phyloP scores from a whole-genome alignment of 2,113 vertebrate species.

The Bucco capensis region DNA sequence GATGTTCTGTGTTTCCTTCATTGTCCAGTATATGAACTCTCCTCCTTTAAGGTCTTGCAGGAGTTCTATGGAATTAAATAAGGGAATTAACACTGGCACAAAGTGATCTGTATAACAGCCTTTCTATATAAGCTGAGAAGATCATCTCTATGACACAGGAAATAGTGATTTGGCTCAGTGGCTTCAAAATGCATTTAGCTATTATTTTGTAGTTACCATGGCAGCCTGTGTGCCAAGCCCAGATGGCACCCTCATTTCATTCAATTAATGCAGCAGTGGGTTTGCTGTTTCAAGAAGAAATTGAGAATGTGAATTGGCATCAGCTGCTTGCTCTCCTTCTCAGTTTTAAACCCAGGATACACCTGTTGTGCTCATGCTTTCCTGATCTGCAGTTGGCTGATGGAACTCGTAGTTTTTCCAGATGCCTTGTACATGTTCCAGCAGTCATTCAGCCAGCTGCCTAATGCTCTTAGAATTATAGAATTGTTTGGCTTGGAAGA shows the following conservation, averaged over 20 bases:
- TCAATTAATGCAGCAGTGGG: neutral
- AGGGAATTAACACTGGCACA: neutral
- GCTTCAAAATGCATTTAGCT: conserved; percentile 46
- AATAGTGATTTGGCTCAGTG: neutral
- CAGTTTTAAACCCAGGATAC: neutral
- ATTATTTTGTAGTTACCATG: conserved; percentile 54
- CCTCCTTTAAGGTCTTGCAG: neutral
- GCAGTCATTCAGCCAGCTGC: neutral
- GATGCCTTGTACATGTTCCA: neutral
- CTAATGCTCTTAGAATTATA: neutral
- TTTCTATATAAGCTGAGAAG: neutral
- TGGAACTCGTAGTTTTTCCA: neutral
- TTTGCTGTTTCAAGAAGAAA: conserved; percentile 15
- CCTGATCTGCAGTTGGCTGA: neutral
- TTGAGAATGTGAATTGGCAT: neutral
- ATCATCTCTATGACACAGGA: conserved; percentile 29
- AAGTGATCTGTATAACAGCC: neutral
- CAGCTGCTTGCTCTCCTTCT: neutral
- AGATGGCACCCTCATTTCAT: conserved; percentile 38
- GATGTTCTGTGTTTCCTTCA: neutral
- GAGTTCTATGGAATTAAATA: neutral
- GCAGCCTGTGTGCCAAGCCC: conserved; percentile 23
- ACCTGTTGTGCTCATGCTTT: neutral
- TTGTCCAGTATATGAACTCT: neutral
- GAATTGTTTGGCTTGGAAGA: too few species aligned